phyloP scores from a whole-genome alignment of 2,113 vertebrate genomes.

The Mohoua ochrocephala region DNA sequence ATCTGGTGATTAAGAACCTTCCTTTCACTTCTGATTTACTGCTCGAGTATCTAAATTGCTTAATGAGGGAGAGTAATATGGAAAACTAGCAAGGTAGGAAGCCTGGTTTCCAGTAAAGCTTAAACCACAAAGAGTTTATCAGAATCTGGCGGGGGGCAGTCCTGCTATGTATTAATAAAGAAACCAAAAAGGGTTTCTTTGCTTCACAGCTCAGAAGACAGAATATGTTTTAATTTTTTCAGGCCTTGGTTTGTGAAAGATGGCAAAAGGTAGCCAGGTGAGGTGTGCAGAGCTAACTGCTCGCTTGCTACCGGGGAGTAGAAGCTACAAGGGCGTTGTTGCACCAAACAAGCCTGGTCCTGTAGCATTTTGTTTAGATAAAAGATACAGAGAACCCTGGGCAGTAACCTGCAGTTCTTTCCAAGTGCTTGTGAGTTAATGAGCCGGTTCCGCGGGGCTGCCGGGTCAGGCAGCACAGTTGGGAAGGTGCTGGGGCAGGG shows the following conservation, averaged over 20 bases:
- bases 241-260: neutral
- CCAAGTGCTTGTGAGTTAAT: neutral
- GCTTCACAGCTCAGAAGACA: neutral
- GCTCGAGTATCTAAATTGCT: neutral
- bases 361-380: slow-evolving; percentile 17
- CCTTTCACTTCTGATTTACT: neutral
- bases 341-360: neutral
- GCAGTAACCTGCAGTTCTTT: neutral
- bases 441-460: neutral
- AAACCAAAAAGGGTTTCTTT: neutral
- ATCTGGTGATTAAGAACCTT: neutral
- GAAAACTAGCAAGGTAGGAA: neutral
- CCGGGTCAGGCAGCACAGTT: neutral
- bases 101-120: neutral
- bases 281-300: neutral
- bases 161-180: neutral
- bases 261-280: neutral
- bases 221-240: neutral
- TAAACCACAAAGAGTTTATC: neutral
- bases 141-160: rapidly evolving
- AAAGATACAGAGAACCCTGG: neutral
- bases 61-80: neutral
- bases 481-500: neutral
- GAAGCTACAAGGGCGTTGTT: neutral
- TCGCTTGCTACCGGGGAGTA: neutral